Evolutionary conservation across 2,888 invertebrate species (phyloP), one percentile per base, ranked within the genome.

Genomic region (Hirtodrosophila confusa): DNA sequence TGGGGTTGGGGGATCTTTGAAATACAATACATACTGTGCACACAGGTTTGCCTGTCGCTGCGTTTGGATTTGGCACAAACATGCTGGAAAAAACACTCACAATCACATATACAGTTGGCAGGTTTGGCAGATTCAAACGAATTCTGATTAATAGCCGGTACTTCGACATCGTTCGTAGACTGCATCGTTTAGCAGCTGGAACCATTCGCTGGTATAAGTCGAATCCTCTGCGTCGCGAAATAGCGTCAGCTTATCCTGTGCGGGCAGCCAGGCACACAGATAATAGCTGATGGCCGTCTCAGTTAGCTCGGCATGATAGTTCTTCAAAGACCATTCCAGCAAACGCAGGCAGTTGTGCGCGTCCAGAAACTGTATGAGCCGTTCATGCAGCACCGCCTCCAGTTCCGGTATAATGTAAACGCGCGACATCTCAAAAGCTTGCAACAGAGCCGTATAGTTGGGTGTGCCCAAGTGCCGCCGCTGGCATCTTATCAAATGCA

Each of bases 281-380:
- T 90, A 92, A 64, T 88, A 92, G 53, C 90, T 90, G n/a, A 92
- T 91, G 12, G 91, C 86, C 36, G 90, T 90, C 63, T 91, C 91
- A 4, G 90, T 90, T 4, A 92, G 74, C 50, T 91, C 91, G 1
- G 89, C 85, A 62, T 92, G 91, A 40, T 90, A 90, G 71, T 92
- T 91, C 57, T 89, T 90, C 49, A 92, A 63, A 1, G 92, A 89
- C 91, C 91, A 92, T 56, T 92, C 91, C 36, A 92, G 85, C 27
- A 91, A 72, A 7, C 86, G 87, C 36, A 90, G 75, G 24, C 91
- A 91, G 62, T 90, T 91, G 4, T 80, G 80, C 4, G 88, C 80
- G 64, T 89, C 87, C 31, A 92, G 70, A 33, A 88, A 71, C 8
- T 83, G 67, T 31, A 91, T 76, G 9, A 92, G 82, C 8, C 90